Percentiles rank a stretch among this genome's conserved stretches.
Conservation (phyloP, 2,797 vertebrate species). For the Oophaga sylvatica region DNA sequence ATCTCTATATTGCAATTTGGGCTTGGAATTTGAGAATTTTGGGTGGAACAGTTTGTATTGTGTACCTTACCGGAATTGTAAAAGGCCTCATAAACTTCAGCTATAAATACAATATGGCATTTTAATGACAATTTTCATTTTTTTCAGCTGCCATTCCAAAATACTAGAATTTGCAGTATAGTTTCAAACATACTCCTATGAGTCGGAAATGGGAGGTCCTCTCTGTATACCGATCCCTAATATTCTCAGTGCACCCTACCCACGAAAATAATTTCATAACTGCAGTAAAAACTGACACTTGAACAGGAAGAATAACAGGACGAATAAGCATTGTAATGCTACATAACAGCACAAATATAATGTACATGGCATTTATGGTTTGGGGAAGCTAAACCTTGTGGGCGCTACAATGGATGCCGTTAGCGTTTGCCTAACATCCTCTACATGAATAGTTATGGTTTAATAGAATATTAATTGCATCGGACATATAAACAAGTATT, state of each 20-base stretch:
- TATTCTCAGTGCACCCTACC: background rate
- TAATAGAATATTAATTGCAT: background rate
- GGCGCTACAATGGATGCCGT: background rate
- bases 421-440: background rate
- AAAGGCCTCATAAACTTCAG: too few relatives aligned
- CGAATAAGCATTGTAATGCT: background rate
- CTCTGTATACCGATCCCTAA: background rate
- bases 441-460: background rate
- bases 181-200: background rate
- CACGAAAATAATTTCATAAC: background rate
- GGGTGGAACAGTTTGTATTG: too few relatives aligned
- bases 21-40: too few relatives aligned
- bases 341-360: background rate
- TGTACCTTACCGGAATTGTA: too few relatives aligned
- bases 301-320: background rate
- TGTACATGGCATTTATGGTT: background rate
- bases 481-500: background rate
- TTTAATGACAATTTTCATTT: too few relatives aligned
- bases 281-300: background rate
- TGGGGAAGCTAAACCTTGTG: background rate
- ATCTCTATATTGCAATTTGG: too few relatives aligned
- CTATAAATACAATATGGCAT: too few relatives aligned
- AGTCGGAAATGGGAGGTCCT: background rate
- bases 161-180: too few relatives aligned
- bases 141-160: too few relatives aligned